Evolutionary conservation across 1,140 invertebrate genomes (phyloP).

Genomic region (Calephelis nemesis): DNA sequence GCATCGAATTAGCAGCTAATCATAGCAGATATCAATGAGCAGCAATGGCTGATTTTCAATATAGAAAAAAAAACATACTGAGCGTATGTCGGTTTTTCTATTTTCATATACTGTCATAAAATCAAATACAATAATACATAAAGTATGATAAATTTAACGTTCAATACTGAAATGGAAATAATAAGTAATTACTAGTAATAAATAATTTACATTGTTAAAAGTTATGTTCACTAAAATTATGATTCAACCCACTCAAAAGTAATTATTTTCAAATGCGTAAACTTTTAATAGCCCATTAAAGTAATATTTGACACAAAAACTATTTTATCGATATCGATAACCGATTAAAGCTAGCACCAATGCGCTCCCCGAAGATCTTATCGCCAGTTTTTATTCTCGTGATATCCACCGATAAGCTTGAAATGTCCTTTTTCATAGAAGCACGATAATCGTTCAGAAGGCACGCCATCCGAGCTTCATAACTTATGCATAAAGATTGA

Average conservation of each 20-base stretch:
- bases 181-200: no score
- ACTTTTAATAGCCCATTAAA: constrained; percentile 13
- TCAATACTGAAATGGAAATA: no score
- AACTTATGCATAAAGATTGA: constrained; percentile 74
- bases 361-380: constrained; percentile 59
- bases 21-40: no score
- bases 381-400: constrained; percentile 73
- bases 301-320: constrained; percentile 28
- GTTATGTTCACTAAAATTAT: background rate
- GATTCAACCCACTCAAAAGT: background rate
- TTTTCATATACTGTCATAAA: no score
- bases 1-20: no score
- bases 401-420: constrained; percentile 72
- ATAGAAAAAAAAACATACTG: no score
- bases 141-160: no score
- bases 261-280: background rate
- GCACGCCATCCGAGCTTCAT: constrained; percentile 66
- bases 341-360: constrained; percentile 21
- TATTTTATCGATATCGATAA: constrained; percentile 52
- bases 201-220: no score
- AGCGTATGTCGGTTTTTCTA: no score
- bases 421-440: constrained; percentile 78
- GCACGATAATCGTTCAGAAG: constrained; percentile 63
- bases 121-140: no score
- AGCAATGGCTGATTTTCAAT: no score